Evolutionary conservation across 2,797 vertebrate species (phyloP).

Genomic region (Rhynchotus rufescens): DNA sequence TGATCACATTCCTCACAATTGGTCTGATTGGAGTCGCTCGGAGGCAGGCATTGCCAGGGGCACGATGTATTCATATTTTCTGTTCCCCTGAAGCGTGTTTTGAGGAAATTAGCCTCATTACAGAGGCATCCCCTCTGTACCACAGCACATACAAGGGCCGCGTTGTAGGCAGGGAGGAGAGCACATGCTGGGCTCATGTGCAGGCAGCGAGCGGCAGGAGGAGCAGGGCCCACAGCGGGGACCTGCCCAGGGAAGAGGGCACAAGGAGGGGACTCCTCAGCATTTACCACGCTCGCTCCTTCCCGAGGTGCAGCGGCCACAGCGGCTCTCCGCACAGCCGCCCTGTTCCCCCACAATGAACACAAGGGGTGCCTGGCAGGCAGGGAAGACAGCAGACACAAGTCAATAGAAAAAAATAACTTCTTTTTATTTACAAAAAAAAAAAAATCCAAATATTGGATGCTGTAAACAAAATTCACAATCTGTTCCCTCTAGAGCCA

Average conservation of each 20-base stretch:
- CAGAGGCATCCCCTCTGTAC: constrained; percentile 39
- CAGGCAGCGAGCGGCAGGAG: too few species aligned
- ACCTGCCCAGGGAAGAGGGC: too few species aligned
- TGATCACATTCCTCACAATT: not conserved
- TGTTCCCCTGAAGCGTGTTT: constrained; percentile 43
- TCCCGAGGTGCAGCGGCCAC: constrained; percentile 55
- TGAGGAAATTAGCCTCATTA: constrained; percentile 59
- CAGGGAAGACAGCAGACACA: constrained; percentile 78
- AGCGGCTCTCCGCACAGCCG: constrained; percentile 62
- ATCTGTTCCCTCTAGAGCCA: constrained; percentile 84
- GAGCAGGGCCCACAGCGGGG: too few species aligned
- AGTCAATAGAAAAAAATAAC: constrained; percentile 88
- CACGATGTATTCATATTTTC: constrained; percentile 49
- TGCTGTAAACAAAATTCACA: constrained; percentile 90
- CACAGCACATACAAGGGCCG: not conserved
- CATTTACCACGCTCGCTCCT: constrained; percentile 17
- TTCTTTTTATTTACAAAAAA: constrained; percentile 89
- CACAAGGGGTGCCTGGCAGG: constrained; percentile 39
- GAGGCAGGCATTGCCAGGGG: not conserved
- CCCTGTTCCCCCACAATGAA: constrained; percentile 38
- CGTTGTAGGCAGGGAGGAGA: constrained; percentile 8
- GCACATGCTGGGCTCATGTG: not conserved
- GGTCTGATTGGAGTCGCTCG: constrained; percentile 30
- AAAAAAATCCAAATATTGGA: constrained; percentile 87
- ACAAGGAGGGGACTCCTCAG: constrained; percentile 37